phyloP scores from a whole-genome alignment of 2,113 vertebrate species.

The Odontesthes bonariensis region DNA sequence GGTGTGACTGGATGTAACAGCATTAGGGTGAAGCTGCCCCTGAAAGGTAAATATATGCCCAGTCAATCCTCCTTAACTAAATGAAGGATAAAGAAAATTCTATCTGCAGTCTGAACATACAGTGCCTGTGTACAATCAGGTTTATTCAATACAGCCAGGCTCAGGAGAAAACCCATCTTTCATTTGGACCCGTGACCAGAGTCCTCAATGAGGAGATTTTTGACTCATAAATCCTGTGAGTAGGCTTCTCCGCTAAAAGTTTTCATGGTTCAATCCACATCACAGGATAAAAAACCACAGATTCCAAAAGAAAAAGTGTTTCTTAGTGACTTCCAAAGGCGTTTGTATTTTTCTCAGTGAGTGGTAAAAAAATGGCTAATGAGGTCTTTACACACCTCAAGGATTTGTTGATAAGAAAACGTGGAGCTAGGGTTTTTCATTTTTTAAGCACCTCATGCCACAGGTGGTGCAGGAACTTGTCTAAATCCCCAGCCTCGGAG shows the following conservation, averaged over 20 bases:
- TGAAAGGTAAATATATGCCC: constrained; percentile 16
- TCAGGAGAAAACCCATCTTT: background rate
- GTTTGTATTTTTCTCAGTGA: background rate
- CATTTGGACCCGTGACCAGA: constrained; percentile 29
- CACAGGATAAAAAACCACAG: background rate
- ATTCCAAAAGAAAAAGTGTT: background rate
- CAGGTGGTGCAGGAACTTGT: constrained; percentile 37
- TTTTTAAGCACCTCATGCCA: constrained; percentile 12
- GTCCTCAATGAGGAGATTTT: constrained; percentile 29
- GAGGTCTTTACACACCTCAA: background rate
- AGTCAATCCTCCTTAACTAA: background rate
- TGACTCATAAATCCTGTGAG: constrained; percentile 23
- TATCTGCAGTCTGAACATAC: constrained; percentile 18
- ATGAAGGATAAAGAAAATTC: background rate
- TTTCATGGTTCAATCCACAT: constrained; percentile 13
- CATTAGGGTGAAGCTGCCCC: background rate
- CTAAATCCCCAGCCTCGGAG: constrained; percentile 34
- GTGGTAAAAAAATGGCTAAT: background rate
- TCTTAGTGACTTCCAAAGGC: background rate
- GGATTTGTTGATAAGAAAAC: background rate
- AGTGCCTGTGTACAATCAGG: constrained; percentile 10
- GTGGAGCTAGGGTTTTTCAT: background rate
- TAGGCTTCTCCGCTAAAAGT: background rate
- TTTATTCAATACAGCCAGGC: background rate
- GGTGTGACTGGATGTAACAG: constrained; percentile 5